phyloP scores from a whole-genome alignment of 2,113 vertebrate species.

The Malurus cyaneus region DNA sequence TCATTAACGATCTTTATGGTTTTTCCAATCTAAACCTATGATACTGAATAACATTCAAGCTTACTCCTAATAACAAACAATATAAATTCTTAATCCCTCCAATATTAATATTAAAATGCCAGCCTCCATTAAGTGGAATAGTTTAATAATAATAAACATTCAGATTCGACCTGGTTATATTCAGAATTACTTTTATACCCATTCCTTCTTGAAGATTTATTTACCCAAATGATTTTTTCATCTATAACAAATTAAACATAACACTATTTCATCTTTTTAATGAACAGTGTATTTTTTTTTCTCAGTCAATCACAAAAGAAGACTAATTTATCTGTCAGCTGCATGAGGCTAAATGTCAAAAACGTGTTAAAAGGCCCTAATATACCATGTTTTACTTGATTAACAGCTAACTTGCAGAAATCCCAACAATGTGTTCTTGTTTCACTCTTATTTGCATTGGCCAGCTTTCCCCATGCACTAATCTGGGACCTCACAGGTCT shows the following conservation, averaged over 20 bases:
- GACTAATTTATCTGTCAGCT: slow-evolving; percentile 73
- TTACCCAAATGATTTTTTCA: background rate
- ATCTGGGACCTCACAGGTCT: slow-evolving; percentile 66
- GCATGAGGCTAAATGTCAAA: slow-evolving; percentile 66
- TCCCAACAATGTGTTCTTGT: slow-evolving; percentile 72
- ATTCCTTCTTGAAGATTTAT: background rate
- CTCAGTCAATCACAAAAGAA: slow-evolving; percentile 58
- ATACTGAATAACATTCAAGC: background rate
- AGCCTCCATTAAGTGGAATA: background rate
- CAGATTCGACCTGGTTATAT: background rate
- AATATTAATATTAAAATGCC: background rate
- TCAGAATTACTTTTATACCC: background rate
- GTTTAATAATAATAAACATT: background rate
- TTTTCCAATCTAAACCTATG: background rate
- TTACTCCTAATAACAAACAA: background rate
- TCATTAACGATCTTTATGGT: background rate
- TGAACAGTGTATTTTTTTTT: slow-evolving; percentile 43
- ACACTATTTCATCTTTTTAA: slow-evolving; percentile 49
- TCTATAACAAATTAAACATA: background rate
- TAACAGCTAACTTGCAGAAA: slow-evolving; percentile 76
- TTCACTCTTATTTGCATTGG: slow-evolving; percentile 76
- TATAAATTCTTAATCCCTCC: background rate
- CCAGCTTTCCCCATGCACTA: slow-evolving; percentile 43
- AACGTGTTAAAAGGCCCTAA: slow-evolving; percentile 72
- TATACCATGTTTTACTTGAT: slow-evolving; percentile 72